Percentiles rank a stretch among this genome's conserved stretches.
Conservation (phyloP, 2,888 invertebrate species). For the Dicycla oo region DNA sequence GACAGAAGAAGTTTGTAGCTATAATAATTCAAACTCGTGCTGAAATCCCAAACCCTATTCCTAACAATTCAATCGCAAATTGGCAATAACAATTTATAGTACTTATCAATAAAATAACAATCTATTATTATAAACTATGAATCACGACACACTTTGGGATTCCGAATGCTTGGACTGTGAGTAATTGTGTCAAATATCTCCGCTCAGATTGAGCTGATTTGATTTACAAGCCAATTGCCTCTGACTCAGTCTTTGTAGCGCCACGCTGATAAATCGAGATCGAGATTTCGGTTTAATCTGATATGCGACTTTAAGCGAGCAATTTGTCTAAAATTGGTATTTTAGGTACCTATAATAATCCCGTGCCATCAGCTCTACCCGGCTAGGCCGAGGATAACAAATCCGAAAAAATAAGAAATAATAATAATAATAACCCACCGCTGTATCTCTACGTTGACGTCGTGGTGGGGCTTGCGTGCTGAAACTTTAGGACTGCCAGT, state of each 20-base stretch:
- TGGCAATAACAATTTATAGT: constrained; percentile 46
- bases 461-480: too few relatives aligned
- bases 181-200: constrained; percentile 70
- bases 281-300: constrained; percentile 32
- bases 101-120: constrained; percentile 44
- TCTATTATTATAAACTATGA: constrained; percentile 46
- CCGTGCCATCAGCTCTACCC: too few relatives aligned
- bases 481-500: too few relatives aligned
- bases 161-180: constrained; percentile 54
- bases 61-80: constrained; percentile 51
- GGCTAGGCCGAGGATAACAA: too few relatives aligned
- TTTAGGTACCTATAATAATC: not conserved
- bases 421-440: too few relatives aligned
- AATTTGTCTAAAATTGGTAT: constrained; percentile 17
- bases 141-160: constrained; percentile 48
- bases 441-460: too few relatives aligned
- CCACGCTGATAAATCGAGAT: constrained; percentile 37
- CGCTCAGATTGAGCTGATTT: constrained; percentile 67
- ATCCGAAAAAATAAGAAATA: too few relatives aligned
- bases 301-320: constrained; percentile 22
- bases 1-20: too few relatives aligned
- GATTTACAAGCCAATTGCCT: constrained; percentile 61
- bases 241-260: constrained; percentile 54
- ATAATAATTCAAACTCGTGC: too few relatives aligned
- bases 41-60: constrained; percentile 11